Evolutionary conservation across 2,113 vertebrate species (phyloP).

Genomic region (Corythoichthys intestinalis): DNA sequence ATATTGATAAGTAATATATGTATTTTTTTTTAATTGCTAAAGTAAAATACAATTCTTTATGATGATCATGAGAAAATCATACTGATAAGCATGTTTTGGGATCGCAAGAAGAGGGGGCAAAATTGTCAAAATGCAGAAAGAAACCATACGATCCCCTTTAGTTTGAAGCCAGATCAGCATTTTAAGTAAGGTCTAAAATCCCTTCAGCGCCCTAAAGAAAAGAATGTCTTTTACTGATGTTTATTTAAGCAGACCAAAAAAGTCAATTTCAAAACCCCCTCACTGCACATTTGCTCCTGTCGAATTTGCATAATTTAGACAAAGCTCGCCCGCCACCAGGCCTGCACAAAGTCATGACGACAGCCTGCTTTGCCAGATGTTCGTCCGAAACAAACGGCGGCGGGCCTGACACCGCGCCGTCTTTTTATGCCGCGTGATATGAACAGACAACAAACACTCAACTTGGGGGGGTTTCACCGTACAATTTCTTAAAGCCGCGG

Average conservation of each 20-base stretch:
- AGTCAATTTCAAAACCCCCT: neutral
- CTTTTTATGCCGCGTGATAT: conserved; percentile 4
- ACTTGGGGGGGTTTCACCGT: conserved; percentile 6
- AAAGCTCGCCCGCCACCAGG: conserved; percentile 18
- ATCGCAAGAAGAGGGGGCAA: neutral
- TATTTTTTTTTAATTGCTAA: no score
- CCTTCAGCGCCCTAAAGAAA: neutral
- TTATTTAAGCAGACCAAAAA: neutral
- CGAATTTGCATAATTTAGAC: conserved; percentile 20
- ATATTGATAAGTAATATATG: no score
- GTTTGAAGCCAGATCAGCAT: neutral
- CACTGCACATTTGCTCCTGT: conserved; percentile 12
- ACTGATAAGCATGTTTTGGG: no score
- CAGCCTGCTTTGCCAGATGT: conserved; percentile 35
- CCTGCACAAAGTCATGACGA: conserved; percentile 25
- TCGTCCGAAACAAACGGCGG: conserved; percentile 35
- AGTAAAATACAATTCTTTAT: no score
- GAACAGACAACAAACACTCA: conserved; percentile 12
- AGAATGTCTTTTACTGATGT: neutral
- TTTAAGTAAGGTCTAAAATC: neutral
- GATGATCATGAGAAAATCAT: no score
- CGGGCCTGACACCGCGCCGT: conserved; percentile 19
- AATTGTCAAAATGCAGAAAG: no score
- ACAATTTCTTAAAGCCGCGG: conserved; percentile 10
- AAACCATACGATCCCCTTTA: neutral